Evolutionary conservation across 2,888 invertebrate genomes (phyloP).

Genomic region (Cerastis rubricosa): DNA sequence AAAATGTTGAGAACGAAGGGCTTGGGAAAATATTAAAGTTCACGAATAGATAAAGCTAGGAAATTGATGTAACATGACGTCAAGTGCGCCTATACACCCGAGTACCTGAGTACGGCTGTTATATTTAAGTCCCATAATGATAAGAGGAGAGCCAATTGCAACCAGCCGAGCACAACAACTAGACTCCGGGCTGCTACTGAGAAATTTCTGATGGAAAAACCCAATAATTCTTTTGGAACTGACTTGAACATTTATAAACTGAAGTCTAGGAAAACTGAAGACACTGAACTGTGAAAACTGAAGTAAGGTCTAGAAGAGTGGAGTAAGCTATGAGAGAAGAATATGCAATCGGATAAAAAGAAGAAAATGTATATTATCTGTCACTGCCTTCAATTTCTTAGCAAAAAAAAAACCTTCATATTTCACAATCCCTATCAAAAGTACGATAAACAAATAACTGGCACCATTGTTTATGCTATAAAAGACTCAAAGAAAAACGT

Average conservation of each 20-base stretch:
- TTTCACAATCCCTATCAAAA: constrained; percentile 33
- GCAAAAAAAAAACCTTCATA: constrained; percentile 11
- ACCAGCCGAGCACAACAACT: not conserved
- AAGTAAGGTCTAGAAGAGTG: too few species aligned
- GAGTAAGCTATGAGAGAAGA: not conserved
- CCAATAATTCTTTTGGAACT: not conserved
- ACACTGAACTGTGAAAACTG: too few species aligned
- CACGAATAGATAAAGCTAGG: not conserved
- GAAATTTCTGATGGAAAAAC: not conserved
- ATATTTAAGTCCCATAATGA: not conserved
- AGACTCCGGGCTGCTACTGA: not conserved
- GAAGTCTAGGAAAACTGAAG: too few species aligned
- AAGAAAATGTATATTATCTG: not conserved
- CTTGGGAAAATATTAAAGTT: constrained; percentile 18
- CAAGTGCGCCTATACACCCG: not conserved
- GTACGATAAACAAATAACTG: constrained; percentile 58
- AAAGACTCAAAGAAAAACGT: constrained; percentile 59
- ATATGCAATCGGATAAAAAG: not conserved
- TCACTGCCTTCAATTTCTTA: not conserved
- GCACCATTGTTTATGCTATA: constrained; percentile 61
- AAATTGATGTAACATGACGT: not conserved
- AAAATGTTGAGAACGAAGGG: constrained; percentile 25
- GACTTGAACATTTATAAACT: not conserved
- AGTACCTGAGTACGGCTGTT: not conserved
- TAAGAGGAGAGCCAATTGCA: not conserved